Conservation (phyloP, 2,888 invertebrate genomes). For the Dryobotodes eremita region DNA sequence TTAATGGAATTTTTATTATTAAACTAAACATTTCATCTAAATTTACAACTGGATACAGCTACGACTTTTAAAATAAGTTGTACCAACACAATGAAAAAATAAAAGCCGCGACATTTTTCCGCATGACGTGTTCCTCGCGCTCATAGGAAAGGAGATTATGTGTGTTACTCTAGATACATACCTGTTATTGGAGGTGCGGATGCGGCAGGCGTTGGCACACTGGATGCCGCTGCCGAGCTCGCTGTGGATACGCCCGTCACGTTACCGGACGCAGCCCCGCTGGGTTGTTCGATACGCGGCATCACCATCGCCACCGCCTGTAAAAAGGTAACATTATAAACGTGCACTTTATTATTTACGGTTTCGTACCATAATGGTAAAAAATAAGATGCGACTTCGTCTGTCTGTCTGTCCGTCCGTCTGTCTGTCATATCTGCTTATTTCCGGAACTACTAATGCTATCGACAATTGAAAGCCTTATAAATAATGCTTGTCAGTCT, state of each 20-base stretch:
- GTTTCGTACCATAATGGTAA: not conserved
- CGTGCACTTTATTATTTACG: not conserved
- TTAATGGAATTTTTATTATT: not conserved
- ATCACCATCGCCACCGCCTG: constrained; percentile 93
- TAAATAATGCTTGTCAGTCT: not conserved
- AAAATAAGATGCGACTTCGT: not conserved
- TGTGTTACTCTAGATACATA: constrained; percentile 1
- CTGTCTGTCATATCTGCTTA: not conserved
- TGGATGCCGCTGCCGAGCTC: constrained; percentile 69
- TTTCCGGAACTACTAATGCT: not conserved
- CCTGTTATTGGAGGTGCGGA: constrained; percentile 75
- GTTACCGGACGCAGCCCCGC: constrained; percentile 73
- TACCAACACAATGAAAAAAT: not conserved
- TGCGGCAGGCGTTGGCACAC: constrained; percentile 70
- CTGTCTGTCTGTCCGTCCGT: not conserved
- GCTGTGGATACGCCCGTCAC: constrained; percentile 72
- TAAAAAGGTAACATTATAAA: not conserved
- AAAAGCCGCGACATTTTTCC: not conserved
- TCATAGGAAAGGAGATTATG: not conserved
- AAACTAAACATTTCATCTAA: too few species aligned
- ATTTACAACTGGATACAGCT: not conserved
- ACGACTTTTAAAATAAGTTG: constrained; percentile 8
- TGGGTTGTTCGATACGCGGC: constrained; percentile 93
- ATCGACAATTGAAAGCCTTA: not conserved
- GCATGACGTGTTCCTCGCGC: not conserved